These are phyloP conservation scores for Brienomyrus brachyistius DNA, from an alignment of 2,113 vertebrate species.

Conservation along the genomic window DNA sequence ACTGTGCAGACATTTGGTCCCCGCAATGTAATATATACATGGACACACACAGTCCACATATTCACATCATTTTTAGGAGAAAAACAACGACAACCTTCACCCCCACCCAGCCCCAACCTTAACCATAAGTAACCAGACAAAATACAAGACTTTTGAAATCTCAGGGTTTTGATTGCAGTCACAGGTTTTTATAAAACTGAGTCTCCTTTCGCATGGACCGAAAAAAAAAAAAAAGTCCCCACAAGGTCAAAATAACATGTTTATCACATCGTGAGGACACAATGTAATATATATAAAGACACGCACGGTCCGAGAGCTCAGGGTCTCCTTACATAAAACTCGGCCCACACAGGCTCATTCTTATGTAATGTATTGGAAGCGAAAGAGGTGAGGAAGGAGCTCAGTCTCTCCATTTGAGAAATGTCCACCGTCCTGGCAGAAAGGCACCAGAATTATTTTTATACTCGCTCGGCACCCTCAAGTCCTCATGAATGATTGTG, in stretches of 20 bases:
- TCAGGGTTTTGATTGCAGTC: neutral
- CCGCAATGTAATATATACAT: too few relatives aligned
- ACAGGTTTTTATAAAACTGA: neutral
- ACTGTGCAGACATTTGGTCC: too few relatives aligned
- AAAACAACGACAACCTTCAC: too few relatives aligned
- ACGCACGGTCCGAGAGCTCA: neutral
- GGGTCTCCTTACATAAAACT: slow-evolving; percentile 7
- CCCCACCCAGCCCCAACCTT: neutral
- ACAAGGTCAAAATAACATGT: neutral
- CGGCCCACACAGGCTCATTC: neutral
- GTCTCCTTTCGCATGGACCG: neutral
- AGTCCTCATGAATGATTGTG: neutral
- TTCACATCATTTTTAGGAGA: too few relatives aligned
- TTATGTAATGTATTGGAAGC: neutral
- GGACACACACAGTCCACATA: too few relatives aligned
- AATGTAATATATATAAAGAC: neutral
- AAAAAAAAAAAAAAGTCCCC: neutral
- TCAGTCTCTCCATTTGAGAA: neutral
- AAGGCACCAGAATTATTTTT: neutral
- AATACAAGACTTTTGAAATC: neutral
- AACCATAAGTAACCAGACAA: neutral
- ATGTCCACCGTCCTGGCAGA: neutral
- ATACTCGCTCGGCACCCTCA: neutral
- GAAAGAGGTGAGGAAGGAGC: neutral
- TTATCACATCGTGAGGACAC: neutral